Percentiles rank a stretch among this genome's conserved stretches.
phyloP scores from a whole-genome alignment of 2,797 vertebrate genomes.

The Danio albolineatus region DNA sequence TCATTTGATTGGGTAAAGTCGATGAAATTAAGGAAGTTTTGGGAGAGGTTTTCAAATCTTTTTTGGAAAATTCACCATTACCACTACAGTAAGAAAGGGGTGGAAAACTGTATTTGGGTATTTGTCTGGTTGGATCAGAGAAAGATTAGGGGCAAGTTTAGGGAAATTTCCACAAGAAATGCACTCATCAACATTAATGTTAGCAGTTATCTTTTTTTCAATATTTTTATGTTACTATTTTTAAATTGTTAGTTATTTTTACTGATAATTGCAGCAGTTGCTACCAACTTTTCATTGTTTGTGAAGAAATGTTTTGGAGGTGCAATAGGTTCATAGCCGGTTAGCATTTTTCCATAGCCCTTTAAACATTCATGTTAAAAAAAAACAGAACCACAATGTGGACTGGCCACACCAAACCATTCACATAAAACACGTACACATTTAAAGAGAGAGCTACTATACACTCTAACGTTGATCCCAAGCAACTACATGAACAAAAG shows the following conservation, averaged over 20 bases:
- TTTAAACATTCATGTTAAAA: slow-evolving; percentile 18
- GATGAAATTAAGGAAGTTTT: neutral
- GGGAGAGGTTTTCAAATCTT: neutral
- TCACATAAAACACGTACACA: slow-evolving; percentile 23
- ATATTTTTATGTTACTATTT: neutral
- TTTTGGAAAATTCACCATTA: neutral
- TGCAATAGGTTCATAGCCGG: slow-evolving; percentile 2
- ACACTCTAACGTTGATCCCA: neutral
- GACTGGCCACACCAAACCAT: slow-evolving; percentile 9
- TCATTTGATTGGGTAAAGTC: neutral
- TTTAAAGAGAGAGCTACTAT: slow-evolving; percentile 5
- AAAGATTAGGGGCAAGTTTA: neutral
- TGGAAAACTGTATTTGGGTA: neutral
- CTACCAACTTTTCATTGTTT: neutral
- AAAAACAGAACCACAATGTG: neutral
- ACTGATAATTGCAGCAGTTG: slow-evolving; percentile 1
- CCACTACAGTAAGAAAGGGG: neutral
- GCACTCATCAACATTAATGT: neutral
- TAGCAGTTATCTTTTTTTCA: neutral
- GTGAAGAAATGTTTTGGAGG: slow-evolving; percentile 4
- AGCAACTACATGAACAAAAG: neutral
- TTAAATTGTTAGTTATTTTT: slow-evolving; percentile 1
- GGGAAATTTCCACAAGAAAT: neutral
- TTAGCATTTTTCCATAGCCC: slow-evolving; percentile 1
- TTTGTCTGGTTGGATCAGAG: neutral